Conservation (phyloP, 2,113 vertebrate genomes). For the Syngnathus floridae region DNA sequence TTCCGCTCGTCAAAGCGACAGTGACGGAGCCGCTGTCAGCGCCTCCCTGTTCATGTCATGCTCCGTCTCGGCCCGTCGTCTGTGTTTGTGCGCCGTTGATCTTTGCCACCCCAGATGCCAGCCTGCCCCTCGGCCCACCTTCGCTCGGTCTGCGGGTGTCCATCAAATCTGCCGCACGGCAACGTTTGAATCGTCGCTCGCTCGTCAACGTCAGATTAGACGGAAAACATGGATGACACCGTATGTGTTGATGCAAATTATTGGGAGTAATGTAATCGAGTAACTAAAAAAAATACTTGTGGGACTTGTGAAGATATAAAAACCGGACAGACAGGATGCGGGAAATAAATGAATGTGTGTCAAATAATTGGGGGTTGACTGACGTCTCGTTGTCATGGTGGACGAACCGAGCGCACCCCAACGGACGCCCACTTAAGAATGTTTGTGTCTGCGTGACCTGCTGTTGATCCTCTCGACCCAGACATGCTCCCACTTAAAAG, state of each 20-base stretch:
- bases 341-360: neutral
- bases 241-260: slow-evolving; percentile 21
- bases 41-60: slow-evolving; percentile 99
- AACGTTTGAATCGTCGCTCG: slow-evolving; percentile 68
- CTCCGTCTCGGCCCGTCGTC: slow-evolving; percentile 83
- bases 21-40: slow-evolving; percentile 99
- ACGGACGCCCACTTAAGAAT: neutral
- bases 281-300: no score
- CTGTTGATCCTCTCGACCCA: slow-evolving; percentile 60
- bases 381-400: neutral
- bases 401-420: neutral
- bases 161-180: slow-evolving; percentile 68
- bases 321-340: neutral
- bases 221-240: no score
- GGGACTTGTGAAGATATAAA: neutral
- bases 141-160: slow-evolving; percentile 54
- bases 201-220: slow-evolving; percentile 67
- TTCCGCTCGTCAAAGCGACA: slow-evolving; percentile 97
- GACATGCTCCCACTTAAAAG: slow-evolving; percentile 68
- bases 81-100: slow-evolving; percentile 80
- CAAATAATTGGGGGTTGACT: neutral
- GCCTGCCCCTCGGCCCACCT: slow-evolving; percentile 41
- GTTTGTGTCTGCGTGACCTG: slow-evolving; percentile 29
- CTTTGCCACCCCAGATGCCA: slow-evolving; percentile 87
- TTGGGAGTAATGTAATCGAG: neutral